Evolutionary conservation across 2,888 invertebrate species (phyloP).

Genomic region (Elegia similella): DNA sequence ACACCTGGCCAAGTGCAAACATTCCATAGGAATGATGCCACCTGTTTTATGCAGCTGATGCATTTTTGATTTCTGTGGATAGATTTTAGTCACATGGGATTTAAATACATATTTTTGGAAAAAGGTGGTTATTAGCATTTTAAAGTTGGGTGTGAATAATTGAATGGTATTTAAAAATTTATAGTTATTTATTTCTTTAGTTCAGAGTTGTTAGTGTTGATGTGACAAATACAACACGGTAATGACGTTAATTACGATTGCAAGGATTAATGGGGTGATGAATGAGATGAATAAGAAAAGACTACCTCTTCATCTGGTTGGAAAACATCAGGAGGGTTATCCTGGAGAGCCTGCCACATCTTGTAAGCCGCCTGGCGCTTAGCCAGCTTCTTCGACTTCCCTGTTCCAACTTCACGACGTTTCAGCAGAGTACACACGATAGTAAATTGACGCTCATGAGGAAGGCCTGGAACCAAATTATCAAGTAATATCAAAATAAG

Average conservation of each 20-base stretch:
- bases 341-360: conserved; percentile 94
- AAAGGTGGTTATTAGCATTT: background rate
- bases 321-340: conserved; percentile 86
- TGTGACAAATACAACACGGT: background rate
- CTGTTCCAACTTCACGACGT: conserved; percentile 91
- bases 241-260: background rate
- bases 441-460: conserved; percentile 96
- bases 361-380: conserved; percentile 97
- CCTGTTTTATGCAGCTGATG: conserved; percentile 29
- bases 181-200: no score
- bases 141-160: background rate
- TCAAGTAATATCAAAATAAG: background rate
- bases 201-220: background rate
- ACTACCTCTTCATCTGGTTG: conserved; percentile 85
- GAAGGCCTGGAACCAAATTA: conserved; percentile 81
- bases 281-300: background rate
- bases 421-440: conserved; percentile 94
- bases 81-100: conserved; percentile 14
- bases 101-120: conserved; percentile 10
- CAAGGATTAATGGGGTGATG: background rate
- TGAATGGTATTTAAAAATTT: no score
- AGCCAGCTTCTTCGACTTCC: conserved; percentile 97
- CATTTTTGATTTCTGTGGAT: conserved; percentile 18
- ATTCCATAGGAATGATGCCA: conserved; percentile 45
- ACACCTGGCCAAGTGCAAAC: conserved; percentile 73